phyloP scores from a whole-genome alignment of 2,888 invertebrate species.

The Drosophila barbarae region DNA sequence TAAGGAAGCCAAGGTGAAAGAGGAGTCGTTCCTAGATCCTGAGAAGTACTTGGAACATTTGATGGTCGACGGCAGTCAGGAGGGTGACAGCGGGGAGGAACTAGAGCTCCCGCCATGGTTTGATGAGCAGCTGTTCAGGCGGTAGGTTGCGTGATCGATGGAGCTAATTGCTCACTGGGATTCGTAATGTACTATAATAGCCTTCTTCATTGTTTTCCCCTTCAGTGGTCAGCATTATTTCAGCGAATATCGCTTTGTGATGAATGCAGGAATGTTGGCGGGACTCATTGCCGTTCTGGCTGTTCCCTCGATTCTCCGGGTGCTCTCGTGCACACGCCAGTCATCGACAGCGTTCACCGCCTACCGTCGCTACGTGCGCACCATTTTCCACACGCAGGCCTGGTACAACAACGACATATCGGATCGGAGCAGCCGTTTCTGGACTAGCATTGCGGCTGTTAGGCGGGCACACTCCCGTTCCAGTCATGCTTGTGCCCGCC shows the following conservation, averaged over 20 bases:
- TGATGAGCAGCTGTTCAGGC: conserved; percentile 84
- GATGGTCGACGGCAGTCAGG: conserved; percentile 70
- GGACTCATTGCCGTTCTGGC: conserved; percentile 88
- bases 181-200: background rate
- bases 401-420: conserved; percentile 84
- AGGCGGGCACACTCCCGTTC: conserved; percentile 85
- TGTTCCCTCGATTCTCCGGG: conserved; percentile 86
- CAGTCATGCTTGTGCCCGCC: conserved; percentile 81
- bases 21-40: background rate
- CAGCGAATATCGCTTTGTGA: conserved; percentile 84
- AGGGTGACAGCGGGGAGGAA: conserved; percentile 75
- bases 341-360: conserved; percentile 85
- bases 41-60: conserved; percentile 75
- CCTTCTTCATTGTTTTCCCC: conserved; percentile 47
- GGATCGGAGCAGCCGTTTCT: conserved; percentile 81
- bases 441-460: conserved; percentile 85
- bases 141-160: conserved; percentile 78
- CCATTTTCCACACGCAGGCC: conserved; percentile 86
- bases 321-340: conserved; percentile 86
- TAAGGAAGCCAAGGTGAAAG: conserved; percentile 31
- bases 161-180: conserved; percentile 1
- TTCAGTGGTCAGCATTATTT: conserved; percentile 87
- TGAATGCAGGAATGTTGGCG: conserved; percentile 86
- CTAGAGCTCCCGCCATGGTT: conserved; percentile 84
- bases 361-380: conserved; percentile 89